Conservation (phyloP, 2,888 invertebrate genomes). For the Sipha maydis region DNA sequence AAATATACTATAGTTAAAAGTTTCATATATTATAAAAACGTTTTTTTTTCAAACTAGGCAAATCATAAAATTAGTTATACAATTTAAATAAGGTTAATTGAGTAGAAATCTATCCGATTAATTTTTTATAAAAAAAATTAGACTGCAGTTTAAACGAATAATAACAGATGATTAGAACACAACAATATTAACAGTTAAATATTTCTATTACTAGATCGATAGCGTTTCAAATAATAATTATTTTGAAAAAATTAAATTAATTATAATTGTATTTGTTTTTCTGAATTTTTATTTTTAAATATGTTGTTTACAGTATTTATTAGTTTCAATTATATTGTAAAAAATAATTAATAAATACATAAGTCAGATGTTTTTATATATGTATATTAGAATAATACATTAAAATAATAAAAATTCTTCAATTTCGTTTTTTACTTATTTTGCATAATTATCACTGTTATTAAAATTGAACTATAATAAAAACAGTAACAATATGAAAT, state of each 20-base stretch:
- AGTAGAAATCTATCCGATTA: not conserved
- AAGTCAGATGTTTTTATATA: not conserved
- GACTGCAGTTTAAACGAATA: not conserved
- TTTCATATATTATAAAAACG: no score
- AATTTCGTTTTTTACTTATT: not conserved
- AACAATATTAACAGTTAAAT: not conserved
- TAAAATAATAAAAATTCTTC: not conserved
- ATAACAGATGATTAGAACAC: not conserved
- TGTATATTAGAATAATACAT: not conserved
- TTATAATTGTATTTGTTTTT: not conserved
- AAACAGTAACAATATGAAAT: not conserved
- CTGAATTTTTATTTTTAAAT: not conserved
- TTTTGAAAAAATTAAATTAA: not conserved
- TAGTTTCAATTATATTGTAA: not conserved
- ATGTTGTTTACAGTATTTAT: not conserved
- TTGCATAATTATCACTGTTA: not conserved
- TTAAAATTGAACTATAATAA: not conserved
- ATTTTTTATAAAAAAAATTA: not conserved
- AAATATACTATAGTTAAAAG: no score
- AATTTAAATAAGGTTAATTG: not conserved
- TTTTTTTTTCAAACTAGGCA: not conserved
- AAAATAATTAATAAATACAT: not conserved
- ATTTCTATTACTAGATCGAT: not conserved
- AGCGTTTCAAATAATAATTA: not conserved
- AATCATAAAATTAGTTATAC: not conserved